phyloP scores from a whole-genome alignment of 2,888 invertebrate species.

The Cyaniris semiargus region DNA sequence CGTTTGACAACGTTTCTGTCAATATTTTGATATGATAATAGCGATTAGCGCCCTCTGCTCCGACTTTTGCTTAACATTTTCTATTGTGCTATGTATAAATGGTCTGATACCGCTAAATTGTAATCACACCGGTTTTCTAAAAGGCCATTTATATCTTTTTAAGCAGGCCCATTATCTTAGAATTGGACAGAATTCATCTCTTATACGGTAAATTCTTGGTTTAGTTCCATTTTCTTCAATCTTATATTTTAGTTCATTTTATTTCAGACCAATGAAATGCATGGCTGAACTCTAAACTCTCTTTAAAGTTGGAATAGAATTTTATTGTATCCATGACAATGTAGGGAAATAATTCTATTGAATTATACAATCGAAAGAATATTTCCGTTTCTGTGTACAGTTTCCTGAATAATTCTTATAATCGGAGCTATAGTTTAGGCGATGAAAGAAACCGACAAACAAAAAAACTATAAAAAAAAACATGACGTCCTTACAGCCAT shows the following conservation, averaged over 20 bases:
- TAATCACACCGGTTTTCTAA: no score
- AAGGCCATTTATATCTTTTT: no score
- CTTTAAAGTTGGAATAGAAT: background rate
- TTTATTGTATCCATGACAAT: background rate
- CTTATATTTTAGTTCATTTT: slow-evolving; percentile 11
- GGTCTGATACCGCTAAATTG: no score
- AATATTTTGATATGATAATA: no score
- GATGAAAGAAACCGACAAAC: no score
- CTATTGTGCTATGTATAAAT: no score
- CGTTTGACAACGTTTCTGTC: no score
- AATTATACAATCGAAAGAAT: background rate
- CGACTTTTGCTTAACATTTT: no score
- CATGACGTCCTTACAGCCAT: no score
- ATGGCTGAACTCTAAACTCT: background rate
- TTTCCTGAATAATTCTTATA: background rate
- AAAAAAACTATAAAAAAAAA: no score
- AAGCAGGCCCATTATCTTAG: background rate
- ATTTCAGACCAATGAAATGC: slow-evolving; percentile 10
- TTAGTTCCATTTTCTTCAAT: background rate
- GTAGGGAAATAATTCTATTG: background rate
- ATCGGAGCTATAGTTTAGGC: no score
- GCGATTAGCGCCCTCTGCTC: no score
- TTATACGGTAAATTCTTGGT: background rate
- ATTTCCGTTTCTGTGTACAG: background rate
- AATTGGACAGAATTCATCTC: background rate